Percentiles rank a stretch among this genome's conserved stretches.
These are phyloP conservation scores for Heliconius ethilla DNA, from an alignment of 2,888 invertebrate species.

Conservation along the genomic window DNA sequence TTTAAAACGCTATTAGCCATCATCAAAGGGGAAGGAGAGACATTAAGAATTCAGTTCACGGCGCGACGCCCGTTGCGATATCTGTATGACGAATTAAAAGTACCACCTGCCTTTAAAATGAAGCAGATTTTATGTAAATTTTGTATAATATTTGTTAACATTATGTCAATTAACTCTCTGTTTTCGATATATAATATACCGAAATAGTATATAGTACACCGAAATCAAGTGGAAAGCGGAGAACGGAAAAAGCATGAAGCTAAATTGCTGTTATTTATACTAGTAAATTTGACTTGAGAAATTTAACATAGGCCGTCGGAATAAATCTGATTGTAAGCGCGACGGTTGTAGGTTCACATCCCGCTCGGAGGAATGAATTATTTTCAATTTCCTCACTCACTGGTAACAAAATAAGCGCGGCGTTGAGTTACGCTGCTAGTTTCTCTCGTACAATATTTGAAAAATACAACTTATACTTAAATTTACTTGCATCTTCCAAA, in stretches of 20 bases:
- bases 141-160: not conserved
- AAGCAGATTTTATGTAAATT: not conserved
- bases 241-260: not conserved
- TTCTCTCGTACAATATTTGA: not conserved
- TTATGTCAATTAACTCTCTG: not conserved
- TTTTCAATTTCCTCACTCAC: too few species aligned
- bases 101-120: conserved; percentile 36
- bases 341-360: too few species aligned
- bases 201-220: not conserved
- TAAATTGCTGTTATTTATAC: too few species aligned
- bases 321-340: too few species aligned
- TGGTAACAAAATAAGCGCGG: too few species aligned
- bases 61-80: conserved; percentile 30
- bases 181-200: too few species aligned
- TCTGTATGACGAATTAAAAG: conserved; percentile 34
- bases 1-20: conserved; percentile 16
- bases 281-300: too few species aligned
- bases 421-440: not conserved
- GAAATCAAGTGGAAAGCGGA: not conserved
- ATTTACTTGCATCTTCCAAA: not conserved
- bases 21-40: conserved; percentile 13
- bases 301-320: too few species aligned
- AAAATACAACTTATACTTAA: not conserved
- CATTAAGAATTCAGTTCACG: conserved; percentile 34
- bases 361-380: too few species aligned